Conservation (phyloP, 2,113 vertebrate genomes). For the Sceloporus undulatus region DNA sequence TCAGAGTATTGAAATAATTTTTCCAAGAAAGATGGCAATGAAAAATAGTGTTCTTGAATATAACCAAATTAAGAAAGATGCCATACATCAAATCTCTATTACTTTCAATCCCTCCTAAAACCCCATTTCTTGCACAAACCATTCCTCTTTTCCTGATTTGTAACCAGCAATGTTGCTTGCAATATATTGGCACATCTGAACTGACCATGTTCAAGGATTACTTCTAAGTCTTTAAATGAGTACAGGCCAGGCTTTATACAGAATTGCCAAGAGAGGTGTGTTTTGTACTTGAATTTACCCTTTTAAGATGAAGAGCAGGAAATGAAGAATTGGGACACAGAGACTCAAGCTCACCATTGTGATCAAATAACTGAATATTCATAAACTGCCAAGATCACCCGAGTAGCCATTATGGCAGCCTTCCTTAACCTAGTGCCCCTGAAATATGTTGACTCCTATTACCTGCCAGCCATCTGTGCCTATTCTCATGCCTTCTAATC, state of each 20-base stretch:
- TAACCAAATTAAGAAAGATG: slow-evolving; percentile 44
- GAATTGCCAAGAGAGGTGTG: neutral
- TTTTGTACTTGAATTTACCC: neutral
- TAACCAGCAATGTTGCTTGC: neutral
- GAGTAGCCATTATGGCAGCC: neutral
- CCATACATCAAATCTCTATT: slow-evolving; percentile 31
- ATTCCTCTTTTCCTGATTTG: slow-evolving; percentile 14
- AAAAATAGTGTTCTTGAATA: slow-evolving; percentile 39
- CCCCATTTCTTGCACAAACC: slow-evolving; percentile 43
- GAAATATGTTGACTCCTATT: too few species aligned
- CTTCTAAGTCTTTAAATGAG: neutral
- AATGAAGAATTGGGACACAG: neutral
- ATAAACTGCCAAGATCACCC: neutral
- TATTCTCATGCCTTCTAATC: neutral
- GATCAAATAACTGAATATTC: neutral
- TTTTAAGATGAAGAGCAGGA: neutral
- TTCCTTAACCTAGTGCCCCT: too few species aligned
- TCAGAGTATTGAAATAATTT: slow-evolving; percentile 43
- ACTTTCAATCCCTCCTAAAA: slow-evolving; percentile 54
- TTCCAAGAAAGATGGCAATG: slow-evolving; percentile 47
- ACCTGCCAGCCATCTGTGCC: neutral
- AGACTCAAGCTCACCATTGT: neutral
- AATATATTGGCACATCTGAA: neutral
- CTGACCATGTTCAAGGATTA: neutral
- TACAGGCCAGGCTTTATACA: neutral